Conservation (phyloP, 1,140 invertebrate genomes). For the Trissolcus basalis region DNA sequence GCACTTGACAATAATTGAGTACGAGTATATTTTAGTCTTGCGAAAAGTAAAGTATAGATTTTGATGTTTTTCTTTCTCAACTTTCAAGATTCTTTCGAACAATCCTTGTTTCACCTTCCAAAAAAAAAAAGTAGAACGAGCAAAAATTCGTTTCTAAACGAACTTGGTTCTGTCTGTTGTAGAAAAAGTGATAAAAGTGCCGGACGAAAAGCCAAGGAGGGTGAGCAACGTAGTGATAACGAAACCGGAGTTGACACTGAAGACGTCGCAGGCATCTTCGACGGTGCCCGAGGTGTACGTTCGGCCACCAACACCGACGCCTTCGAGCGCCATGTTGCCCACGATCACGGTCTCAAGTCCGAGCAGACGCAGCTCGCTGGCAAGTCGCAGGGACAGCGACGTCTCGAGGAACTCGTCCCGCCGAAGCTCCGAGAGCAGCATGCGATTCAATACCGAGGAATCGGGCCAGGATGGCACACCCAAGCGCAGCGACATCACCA, state of each 20-base stretch:
- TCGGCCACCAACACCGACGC: slow-evolving; percentile 71
- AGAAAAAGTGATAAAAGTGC: slow-evolving; percentile 10
- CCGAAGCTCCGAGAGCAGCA: slow-evolving; percentile 68
- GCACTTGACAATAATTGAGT: too few relatives aligned
- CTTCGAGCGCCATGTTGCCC: slow-evolving; percentile 67
- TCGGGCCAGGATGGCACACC: slow-evolving; percentile 40
- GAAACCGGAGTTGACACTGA: slow-evolving; percentile 17
- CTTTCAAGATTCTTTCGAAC: too few relatives aligned
- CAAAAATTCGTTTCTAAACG: too few relatives aligned
- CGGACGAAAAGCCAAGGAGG: slow-evolving; percentile 8
- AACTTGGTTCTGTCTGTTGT: too few relatives aligned
- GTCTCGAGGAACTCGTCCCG: slow-evolving; percentile 63
- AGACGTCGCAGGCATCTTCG: slow-evolving; percentile 46
- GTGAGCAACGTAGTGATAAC: slow-evolving; percentile 3
- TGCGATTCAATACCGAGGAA: slow-evolving; percentile 65
- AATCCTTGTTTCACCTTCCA: too few relatives aligned
- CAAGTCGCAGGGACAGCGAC: slow-evolving; percentile 69
- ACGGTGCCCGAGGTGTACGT: slow-evolving; percentile 72
- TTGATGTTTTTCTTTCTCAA: too few relatives aligned
- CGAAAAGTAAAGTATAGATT: too few relatives aligned
- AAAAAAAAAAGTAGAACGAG: too few relatives aligned
- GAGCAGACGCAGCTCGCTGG: slow-evolving; percentile 68
- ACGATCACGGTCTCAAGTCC: slow-evolving; percentile 71
- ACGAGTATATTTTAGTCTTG: too few relatives aligned
- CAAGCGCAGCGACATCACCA: not conserved